phyloP scores from a whole-genome alignment of 2,113 vertebrate species.

The Eclectus roratus region DNA sequence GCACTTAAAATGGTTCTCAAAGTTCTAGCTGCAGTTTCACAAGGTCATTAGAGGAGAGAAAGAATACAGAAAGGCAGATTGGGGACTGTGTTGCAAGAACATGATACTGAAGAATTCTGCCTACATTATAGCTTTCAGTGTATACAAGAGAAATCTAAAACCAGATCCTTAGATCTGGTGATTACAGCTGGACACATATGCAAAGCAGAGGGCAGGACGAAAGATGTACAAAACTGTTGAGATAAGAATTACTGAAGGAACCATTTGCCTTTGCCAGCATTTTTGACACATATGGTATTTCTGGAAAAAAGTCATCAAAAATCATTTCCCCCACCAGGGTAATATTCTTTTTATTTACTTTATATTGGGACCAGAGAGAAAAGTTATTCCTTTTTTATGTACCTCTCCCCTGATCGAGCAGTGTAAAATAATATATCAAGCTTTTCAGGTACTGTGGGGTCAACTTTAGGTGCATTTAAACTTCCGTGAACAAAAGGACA shows the following conservation, averaged over 20 bases:
- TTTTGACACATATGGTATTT: background rate
- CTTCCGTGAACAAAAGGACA: conserved; percentile 28
- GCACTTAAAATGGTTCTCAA: background rate
- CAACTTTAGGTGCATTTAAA: conserved; percentile 37
- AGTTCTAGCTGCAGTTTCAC: background rate
- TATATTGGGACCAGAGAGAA: conserved; percentile 16
- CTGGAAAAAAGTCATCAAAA: background rate
- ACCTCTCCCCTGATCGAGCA: conserved; percentile 35
- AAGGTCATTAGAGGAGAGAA: background rate
- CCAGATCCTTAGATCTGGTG: background rate
- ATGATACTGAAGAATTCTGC: background rate
- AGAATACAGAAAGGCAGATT: background rate
- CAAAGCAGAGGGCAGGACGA: background rate
- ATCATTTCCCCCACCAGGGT: background rate
- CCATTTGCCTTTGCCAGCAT: background rate
- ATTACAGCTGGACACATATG: background rate
- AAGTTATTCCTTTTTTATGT: conserved; percentile 32
- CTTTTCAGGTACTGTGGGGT: conserved; percentile 18
- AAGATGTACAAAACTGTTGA: background rate
- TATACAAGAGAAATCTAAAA: background rate
- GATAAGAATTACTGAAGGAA: background rate
- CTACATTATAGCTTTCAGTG: background rate
- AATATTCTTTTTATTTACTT: conserved; percentile 29
- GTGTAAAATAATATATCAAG: conserved; percentile 44
- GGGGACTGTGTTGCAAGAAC: background rate